These are phyloP conservation scores for Dascyllus trimaculatus DNA, from an alignment of 2,113 vertebrate genomes.

Conservation along the genomic window DNA sequence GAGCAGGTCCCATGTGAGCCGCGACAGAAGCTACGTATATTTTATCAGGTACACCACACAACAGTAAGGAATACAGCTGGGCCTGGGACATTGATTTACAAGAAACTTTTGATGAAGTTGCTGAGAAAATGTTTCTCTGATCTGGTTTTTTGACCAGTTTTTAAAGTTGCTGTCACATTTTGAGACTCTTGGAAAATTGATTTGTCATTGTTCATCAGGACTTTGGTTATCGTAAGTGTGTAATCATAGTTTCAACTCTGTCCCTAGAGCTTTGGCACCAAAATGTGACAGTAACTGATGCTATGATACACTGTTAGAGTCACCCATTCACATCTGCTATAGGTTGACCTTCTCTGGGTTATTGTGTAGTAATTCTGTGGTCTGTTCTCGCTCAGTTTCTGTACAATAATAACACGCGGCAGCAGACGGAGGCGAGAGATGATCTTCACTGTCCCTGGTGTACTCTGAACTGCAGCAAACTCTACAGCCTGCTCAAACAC, in stretches of 20 bases:
- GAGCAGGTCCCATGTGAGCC: conserved; percentile 93
- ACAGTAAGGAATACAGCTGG: conserved; percentile 13
- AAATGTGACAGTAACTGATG: conserved; percentile 21
- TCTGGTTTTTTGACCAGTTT: not conserved
- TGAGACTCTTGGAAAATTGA: not conserved
- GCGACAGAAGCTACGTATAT: conserved; percentile 96
- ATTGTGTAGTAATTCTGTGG: conserved; percentile 9
- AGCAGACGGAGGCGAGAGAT: conserved; percentile 97
- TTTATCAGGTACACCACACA: conserved; percentile 92
- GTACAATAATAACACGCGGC: conserved; percentile 98
- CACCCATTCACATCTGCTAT: conserved; percentile 16
- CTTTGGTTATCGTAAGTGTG: not conserved
- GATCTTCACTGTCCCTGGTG: conserved; percentile 99
- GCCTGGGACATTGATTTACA: not conserved
- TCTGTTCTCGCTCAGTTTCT: conserved; percentile 87
- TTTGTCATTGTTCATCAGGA: not conserved
- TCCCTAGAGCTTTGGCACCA: not conserved
- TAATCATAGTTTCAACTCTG: not conserved
- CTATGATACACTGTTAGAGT: not conserved
- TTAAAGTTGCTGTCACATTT: conserved; percentile 20
- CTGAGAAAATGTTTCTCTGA: conserved; percentile 17
- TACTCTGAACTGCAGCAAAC: conserved; percentile 96
- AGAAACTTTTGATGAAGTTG: conserved; percentile 15
- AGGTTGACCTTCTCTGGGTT: not conserved
- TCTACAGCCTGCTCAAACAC: conserved; percentile 98